These are phyloP conservation scores for Drosophila pseudoobscura DNA, from an alignment of 1,140 invertebrate species.

Conservation along the genomic window DNA sequence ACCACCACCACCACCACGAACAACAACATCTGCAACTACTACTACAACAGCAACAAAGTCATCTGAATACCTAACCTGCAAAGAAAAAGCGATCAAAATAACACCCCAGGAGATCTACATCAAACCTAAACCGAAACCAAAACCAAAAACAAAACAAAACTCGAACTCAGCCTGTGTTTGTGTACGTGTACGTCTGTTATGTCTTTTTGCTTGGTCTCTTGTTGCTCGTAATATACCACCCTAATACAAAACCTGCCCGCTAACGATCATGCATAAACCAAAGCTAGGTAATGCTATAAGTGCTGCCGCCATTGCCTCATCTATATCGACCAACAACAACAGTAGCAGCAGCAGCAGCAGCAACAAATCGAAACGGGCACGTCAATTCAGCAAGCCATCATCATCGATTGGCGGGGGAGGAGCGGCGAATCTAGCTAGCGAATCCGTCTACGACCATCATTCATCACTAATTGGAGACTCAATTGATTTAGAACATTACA, in stretches of 20 bases:
- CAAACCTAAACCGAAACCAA: slow-evolving; percentile 42
- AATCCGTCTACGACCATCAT: slow-evolving; percentile 58
- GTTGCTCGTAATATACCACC: slow-evolving; percentile 57
- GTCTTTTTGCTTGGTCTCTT: slow-evolving; percentile 64
- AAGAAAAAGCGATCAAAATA: slow-evolving; percentile 18
- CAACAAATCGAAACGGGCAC: slow-evolving; percentile 47
- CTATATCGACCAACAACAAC: slow-evolving; percentile 71
- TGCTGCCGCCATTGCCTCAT: slow-evolving; percentile 78
- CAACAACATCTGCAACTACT: slow-evolving; percentile 14
- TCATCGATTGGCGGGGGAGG: slow-evolving; percentile 1
- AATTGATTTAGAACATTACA: slow-evolving; percentile 85
- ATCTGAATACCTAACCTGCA: slow-evolving; percentile 61
- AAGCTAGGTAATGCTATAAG: slow-evolving; percentile 76
- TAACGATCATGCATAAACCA: slow-evolving; percentile 82
- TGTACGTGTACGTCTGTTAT: slow-evolving; percentile 46
- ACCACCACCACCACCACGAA: slow-evolving; percentile 18
- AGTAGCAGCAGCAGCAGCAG: slow-evolving; percentile 39
- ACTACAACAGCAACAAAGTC: slow-evolving; percentile 21
- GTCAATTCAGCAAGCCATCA: slow-evolving; percentile 35
- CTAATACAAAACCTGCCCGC: slow-evolving; percentile 6
- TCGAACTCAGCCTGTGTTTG: slow-evolving; percentile 16
- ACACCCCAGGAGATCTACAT: slow-evolving; percentile 38
- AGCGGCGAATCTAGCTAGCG: slow-evolving; percentile 29
- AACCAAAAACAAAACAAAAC: slow-evolving; percentile 1
- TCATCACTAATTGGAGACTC: slow-evolving; percentile 75